Evolutionary conservation across 1,140 invertebrate species (phyloP), one percentile per base, ranked within the genome.

Genomic region (Bombyx mori): DNA sequence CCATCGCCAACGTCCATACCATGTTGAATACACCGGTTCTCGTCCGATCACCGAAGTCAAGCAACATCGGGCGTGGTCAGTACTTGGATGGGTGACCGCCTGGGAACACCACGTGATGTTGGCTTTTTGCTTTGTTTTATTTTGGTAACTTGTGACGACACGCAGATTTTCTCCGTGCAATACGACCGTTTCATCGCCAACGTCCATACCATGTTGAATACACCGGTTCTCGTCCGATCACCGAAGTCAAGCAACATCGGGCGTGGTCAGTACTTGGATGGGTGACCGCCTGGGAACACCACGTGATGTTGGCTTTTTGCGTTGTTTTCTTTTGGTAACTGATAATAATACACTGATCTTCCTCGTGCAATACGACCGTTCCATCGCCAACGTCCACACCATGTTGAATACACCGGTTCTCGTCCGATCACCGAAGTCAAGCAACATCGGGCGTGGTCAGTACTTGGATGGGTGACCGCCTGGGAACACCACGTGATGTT

Each of bases 171-270:
- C 12, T 18, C 12, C 12, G 12, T 18, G 12, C 12, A 18, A 18
- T 18, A 18, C 12, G 1, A 18, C 1, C 12, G 12, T 18, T 18
- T 18, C 12, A 18, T 45, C 7, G 7, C 62, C 66, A 68, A 68
- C 66, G 66, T 69, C 62, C 68, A 69, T 69, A 69, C 68, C 64
- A 69, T 58, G 64, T 69, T 69, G 56, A 61, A 63, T 26, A 63
- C 60, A 64, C 62, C 62, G 59, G 61, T 66, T 66, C 64, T 66
- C 64, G 64, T 66, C 64, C 60, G 64, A 66, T 66, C 64, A 66
- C 64, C 64, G 64, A 62, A 66, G 61, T 62, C 62, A 62, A 62
- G 64, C 64, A 66, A 66, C 61, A 58, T 66, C 58, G 60, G 58
- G 62, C 62, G 58, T 44, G 62, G 62, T 63, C 58, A 63, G 62